Percentiles rank a stretch among this genome's conserved stretches.
Conservation (phyloP, 1,140 invertebrate species). For the Macrobrachium nipponense region DNA sequence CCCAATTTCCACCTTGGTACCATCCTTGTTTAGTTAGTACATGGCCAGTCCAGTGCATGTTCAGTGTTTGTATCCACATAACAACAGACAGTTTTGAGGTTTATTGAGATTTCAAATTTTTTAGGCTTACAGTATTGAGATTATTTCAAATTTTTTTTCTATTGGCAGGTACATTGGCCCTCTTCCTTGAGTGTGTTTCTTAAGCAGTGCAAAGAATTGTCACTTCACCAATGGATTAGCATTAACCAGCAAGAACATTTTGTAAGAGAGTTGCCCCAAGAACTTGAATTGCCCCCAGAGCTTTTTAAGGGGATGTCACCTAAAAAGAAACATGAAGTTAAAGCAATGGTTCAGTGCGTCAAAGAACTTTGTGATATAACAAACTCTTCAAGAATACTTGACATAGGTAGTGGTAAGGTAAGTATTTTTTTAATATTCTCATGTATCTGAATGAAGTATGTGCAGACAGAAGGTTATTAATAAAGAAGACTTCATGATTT, state of each 20-base stretch:
- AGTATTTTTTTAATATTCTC: background rate
- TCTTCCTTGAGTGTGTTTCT: constrained; percentile 17
- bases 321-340: constrained; percentile 39
- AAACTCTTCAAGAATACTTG: constrained; percentile 8
- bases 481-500: too few species aligned
- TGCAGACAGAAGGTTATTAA: too few species aligned
- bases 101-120: too few species aligned
- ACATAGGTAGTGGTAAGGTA: constrained; percentile 43
- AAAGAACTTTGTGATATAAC: constrained; percentile 26
- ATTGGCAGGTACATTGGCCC: constrained; percentile 27
- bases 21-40: too few species aligned
- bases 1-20: too few species aligned
- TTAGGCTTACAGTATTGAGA: too few species aligned
- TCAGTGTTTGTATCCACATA: too few species aligned
- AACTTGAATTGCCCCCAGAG: background rate
- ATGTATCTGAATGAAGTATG: too few species aligned
- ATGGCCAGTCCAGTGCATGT: too few species aligned
- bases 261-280: background rate
- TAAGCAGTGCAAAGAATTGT: constrained; percentile 6
- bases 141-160: too few species aligned
- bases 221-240: background rate
- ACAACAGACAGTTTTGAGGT: too few species aligned
- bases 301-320: constrained; percentile 12
- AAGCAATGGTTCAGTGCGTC: background rate
- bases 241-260: background rate